Conservation (phyloP, 2,797 vertebrate genomes). For the Lutjanus argentimaculatus region DNA sequence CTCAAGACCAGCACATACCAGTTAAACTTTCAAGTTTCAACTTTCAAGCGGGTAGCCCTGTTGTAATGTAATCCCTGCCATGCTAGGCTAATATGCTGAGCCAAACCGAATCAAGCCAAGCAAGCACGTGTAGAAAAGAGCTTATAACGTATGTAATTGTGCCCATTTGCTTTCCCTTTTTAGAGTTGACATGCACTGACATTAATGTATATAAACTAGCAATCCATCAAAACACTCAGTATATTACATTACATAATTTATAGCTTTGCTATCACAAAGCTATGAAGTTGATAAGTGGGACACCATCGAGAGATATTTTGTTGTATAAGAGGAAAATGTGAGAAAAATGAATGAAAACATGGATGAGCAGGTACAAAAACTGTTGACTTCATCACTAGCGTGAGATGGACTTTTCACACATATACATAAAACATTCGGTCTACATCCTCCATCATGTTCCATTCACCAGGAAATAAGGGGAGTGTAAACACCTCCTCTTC, state of each 20-base stretch:
- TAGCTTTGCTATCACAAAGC: not conserved
- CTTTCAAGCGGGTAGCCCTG: too few species aligned
- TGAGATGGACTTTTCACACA: not conserved
- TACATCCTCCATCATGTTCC: conserved; percentile 1
- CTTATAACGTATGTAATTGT: not conserved
- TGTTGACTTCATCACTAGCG: not conserved
- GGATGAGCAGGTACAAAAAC: not conserved
- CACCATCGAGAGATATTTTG: not conserved
- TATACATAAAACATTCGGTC: not conserved
- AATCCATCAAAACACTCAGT: not conserved
- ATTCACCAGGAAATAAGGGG: conserved; percentile 17
- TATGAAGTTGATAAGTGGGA: not conserved
- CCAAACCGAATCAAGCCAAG: too few species aligned
- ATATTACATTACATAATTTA: not conserved
- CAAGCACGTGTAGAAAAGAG: too few species aligned
- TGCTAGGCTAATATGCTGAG: too few species aligned
- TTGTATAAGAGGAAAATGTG: not conserved
- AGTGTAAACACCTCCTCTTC: not conserved
- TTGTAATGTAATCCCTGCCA: too few species aligned
- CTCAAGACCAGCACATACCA: too few species aligned
- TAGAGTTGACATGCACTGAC: too few species aligned
- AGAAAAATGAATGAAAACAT: not conserved
- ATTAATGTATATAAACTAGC: not conserved
- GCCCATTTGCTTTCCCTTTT: not conserved
- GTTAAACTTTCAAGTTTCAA: too few species aligned